Evolutionary conservation across 2,113 vertebrate genomes (phyloP).

Genomic region (Laticauda laticaudata): DNA sequence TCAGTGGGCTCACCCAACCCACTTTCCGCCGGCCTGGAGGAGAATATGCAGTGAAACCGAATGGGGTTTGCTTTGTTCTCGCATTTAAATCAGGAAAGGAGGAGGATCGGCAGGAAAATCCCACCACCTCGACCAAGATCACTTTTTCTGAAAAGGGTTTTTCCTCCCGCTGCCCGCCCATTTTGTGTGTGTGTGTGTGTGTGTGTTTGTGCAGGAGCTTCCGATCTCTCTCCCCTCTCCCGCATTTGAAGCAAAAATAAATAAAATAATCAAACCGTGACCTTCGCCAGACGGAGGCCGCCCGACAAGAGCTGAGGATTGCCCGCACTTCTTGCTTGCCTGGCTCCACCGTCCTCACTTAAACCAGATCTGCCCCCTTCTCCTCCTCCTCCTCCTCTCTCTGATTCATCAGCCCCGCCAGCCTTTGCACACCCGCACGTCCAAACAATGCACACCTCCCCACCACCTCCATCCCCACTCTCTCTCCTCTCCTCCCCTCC

Average conservation of each 20-base stretch:
- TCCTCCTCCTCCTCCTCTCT: background rate
- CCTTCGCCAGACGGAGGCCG: background rate
- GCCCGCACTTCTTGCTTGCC: background rate
- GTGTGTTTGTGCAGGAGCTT: background rate
- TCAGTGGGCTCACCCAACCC: background rate
- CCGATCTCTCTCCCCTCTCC: no score
- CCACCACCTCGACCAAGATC: background rate
- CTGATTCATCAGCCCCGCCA: background rate
- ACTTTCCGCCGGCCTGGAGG: background rate
- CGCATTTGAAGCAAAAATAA: no score
- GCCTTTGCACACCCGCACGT: slow-evolving; percentile 15
- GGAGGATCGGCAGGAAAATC: background rate
- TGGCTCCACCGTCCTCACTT: background rate
- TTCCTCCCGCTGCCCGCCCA: background rate
- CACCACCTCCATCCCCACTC: background rate
- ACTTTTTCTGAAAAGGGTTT: background rate
- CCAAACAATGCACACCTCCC: background rate
- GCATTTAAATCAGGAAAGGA: background rate
- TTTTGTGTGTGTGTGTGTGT: background rate
- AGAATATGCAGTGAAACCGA: background rate
- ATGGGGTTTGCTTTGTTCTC: background rate
- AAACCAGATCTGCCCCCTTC: background rate
- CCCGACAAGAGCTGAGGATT: background rate
- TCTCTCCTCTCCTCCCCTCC: no score
- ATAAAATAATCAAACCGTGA: background rate